These are phyloP conservation scores for Tenthredo mesomela DNA, from an alignment of 2,888 invertebrate species.

Conservation along the genomic window DNA sequence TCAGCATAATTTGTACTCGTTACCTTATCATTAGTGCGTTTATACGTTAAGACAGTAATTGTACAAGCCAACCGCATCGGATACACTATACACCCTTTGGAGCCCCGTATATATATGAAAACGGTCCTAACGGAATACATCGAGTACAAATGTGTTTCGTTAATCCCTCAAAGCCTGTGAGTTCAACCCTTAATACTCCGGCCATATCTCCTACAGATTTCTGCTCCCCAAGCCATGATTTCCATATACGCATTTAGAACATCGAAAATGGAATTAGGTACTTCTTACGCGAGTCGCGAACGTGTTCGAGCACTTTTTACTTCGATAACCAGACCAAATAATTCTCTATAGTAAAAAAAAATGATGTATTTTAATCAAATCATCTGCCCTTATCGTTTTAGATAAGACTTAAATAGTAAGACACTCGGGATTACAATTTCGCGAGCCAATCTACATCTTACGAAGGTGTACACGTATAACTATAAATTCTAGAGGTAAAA, in stretches of 20 bases:
- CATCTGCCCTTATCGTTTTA: not conserved
- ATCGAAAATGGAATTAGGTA: constrained; percentile 15
- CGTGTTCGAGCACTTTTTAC: not conserved
- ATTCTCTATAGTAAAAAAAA: not conserved
- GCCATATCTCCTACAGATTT: not conserved
- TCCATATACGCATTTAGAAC: not conserved
- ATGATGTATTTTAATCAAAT: not conserved
- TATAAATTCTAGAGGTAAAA: not conserved
- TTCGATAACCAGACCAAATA: not conserved
- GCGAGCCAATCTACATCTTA: not conserved
- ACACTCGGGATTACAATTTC: not conserved
- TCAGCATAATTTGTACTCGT: constrained; percentile 36
- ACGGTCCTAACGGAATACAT: constrained; percentile 14
- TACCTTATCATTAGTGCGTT: constrained; percentile 36
- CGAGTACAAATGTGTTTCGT: constrained; percentile 39
- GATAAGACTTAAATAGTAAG: not conserved
- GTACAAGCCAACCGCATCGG: not conserved
- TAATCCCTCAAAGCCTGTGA: constrained; percentile 41
- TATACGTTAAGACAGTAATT: constrained; percentile 28
- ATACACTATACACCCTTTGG: not conserved
- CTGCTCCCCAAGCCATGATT: not conserved
- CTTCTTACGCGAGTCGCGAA: not conserved
- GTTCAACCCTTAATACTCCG: constrained; percentile 15
- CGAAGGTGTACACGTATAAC: not conserved
- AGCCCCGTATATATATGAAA: not conserved